Conservation (phyloP, 1,140 invertebrate genomes). For the Triops longicaudatus region DNA sequence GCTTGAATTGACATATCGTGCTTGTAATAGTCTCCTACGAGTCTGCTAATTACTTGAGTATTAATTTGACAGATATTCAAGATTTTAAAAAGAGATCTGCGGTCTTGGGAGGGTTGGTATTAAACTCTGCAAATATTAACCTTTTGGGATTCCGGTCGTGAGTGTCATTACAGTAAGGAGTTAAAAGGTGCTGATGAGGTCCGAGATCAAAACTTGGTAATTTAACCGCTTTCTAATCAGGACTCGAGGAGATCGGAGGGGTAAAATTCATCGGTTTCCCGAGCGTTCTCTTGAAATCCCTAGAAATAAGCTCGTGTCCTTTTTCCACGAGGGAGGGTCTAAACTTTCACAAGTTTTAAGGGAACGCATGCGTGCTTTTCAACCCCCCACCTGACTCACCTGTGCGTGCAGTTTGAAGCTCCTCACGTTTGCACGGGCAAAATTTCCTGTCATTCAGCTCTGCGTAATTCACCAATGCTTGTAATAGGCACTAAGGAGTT, state of each 20-base stretch:
- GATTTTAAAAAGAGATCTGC: no score
- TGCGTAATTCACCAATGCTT: neutral
- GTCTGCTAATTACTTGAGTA: neutral
- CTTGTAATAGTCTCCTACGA: neutral
- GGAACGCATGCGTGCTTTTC: neutral
- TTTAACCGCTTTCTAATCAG: neutral
- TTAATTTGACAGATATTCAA: no score
- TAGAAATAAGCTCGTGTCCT: neutral
- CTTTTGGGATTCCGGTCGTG: neutral
- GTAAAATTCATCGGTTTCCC: neutral
- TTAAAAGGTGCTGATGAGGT: conserved; percentile 1
- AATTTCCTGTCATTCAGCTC: neutral
- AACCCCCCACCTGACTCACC: neutral
- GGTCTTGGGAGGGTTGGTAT: no score
- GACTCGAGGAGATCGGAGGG: neutral
- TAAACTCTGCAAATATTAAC: neutral
- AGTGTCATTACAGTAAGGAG: neutral
- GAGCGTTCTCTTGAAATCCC: neutral
- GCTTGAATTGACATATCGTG: neutral
- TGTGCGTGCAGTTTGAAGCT: conserved; percentile 10
- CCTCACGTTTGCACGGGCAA: neutral
- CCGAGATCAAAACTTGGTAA: neutral
- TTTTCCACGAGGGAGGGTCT: neutral
- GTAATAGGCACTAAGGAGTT: neutral
- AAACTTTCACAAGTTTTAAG: neutral